These are phyloP conservation scores for Scalopus aquaticus DNA, from an alignment of 2,113 vertebrate genomes.

Conservation along the genomic window DNA sequence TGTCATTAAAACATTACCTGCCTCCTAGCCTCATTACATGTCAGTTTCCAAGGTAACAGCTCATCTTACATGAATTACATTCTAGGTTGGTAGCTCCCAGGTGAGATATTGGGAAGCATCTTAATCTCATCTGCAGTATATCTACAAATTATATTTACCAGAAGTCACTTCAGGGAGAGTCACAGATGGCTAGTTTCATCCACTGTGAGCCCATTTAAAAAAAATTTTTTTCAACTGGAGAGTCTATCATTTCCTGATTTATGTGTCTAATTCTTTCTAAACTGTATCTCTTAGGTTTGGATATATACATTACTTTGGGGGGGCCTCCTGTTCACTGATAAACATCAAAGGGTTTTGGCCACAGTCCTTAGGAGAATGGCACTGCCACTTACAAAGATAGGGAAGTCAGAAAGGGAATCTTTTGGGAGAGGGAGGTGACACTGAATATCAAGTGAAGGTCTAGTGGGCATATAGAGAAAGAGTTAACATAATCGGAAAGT, in stretches of 20 bases:
- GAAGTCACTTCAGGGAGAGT: conserved; percentile 52
- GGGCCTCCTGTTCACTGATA: not conserved
- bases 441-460: not conserved
- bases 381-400: conserved; percentile 39
- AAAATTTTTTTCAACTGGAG: conserved; percentile 24
- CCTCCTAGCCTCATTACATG: conserved; percentile 61
- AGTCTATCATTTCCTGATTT: conserved; percentile 58
- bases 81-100: conserved; percentile 63
- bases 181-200: conserved; percentile 62
- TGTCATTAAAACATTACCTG: conserved; percentile 65
- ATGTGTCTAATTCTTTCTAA: conserved; percentile 50
- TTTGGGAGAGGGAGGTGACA: not conserved
- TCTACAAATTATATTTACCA: conserved; percentile 74
- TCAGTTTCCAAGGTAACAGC: conserved; percentile 75
- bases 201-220: conserved; percentile 16
- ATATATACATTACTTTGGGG: conserved; percentile 7
- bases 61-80: conserved; percentile 67
- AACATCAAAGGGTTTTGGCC: conserved; percentile 14
- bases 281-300: conserved; percentile 44
- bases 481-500: conserved; percentile 56
- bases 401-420: conserved; percentile 33
- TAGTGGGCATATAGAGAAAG: not conserved
- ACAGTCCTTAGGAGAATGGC: conserved; percentile 30
- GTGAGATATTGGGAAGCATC: conserved; percentile 68
- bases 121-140: conserved; percentile 70